Evolutionary conservation across 2,113 vertebrate species (phyloP).

Genomic region (Hassar affinis): DNA sequence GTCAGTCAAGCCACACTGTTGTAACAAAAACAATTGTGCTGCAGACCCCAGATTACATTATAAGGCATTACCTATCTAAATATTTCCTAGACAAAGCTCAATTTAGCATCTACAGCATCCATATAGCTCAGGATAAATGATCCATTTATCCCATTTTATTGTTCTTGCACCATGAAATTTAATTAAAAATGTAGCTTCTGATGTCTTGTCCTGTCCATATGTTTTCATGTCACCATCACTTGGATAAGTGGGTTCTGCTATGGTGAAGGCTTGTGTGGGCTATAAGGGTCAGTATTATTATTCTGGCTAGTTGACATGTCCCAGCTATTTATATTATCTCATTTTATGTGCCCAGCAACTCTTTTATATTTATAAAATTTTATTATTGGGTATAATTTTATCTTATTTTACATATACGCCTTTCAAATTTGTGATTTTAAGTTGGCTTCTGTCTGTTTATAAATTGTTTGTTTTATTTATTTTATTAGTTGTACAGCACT

Average conservation of each 20-base stretch:
- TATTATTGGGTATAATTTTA: too few species aligned
- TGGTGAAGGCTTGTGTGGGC: not conserved
- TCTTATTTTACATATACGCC: too few species aligned
- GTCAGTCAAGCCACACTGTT: too few species aligned
- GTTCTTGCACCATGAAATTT: not conserved
- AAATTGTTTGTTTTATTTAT: too few species aligned
- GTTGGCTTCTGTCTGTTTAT: too few species aligned
- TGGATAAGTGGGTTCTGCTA: not conserved
- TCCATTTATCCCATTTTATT: not conserved
- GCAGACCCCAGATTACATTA: not conserved
- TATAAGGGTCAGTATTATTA: constrained; percentile 5
- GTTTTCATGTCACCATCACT: not conserved
- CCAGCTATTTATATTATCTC: too few species aligned
- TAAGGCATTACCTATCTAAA: not conserved
- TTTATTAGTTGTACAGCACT: too few species aligned
- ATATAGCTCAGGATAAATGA: not conserved
- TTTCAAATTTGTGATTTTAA: too few species aligned
- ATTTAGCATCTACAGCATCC: not conserved
- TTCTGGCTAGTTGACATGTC: constrained; percentile 21
- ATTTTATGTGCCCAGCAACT: too few species aligned
- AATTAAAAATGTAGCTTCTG: not conserved
- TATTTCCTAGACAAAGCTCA: not conserved
- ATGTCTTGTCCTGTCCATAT: not conserved
- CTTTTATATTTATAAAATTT: too few species aligned
- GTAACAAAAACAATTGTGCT: not conserved